Conservation (phyloP, 1,140 invertebrate species). For the Drosophila ercepeae region DNA sequence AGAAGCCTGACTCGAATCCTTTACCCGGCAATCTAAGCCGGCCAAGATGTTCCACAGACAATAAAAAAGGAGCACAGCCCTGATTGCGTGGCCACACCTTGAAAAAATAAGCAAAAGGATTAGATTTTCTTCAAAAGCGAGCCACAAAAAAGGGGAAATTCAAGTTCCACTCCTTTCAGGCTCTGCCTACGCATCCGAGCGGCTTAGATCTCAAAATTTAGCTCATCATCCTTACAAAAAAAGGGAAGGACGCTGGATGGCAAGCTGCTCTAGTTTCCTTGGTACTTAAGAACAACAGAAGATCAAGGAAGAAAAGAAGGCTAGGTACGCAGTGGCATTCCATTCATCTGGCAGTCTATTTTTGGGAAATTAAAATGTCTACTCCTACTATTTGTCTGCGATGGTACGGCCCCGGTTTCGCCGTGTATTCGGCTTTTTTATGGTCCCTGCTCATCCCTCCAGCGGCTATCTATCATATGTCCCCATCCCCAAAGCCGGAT, state of each 20-base stretch:
- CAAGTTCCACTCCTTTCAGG: constrained; percentile 60
- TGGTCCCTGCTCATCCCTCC: constrained; percentile 18
- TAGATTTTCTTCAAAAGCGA: constrained; percentile 54
- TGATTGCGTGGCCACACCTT: constrained; percentile 74
- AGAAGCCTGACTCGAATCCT: constrained; percentile 69
- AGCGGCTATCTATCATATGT: constrained; percentile 65
- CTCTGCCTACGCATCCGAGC: constrained; percentile 67
- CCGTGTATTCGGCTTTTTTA: constrained; percentile 53
- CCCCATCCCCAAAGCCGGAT: constrained; percentile 33
- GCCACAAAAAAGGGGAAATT: constrained; percentile 32
- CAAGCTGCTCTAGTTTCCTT: constrained; percentile 59
- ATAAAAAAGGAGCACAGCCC: constrained; percentile 38
- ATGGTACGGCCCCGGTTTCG: constrained; percentile 36
- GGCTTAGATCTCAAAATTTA: constrained; percentile 47
- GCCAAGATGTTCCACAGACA: constrained; percentile 57
- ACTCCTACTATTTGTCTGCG: constrained; percentile 74
- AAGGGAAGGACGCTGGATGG: neutral
- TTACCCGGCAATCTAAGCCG: constrained; percentile 50
- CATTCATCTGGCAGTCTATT: constrained; percentile 64
- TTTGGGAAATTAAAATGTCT: constrained; percentile 79
- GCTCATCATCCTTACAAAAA: constrained; percentile 31
- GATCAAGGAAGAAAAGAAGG: constrained; percentile 2
- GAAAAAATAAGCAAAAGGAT: constrained; percentile 82
- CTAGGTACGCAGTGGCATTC: constrained; percentile 8
- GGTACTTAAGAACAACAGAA: constrained; percentile 29